Percentiles rank a stretch among this genome's conserved stretches.
These are phyloP conservation scores for Polypedilum vanderplanki DNA, from an alignment of 1,140 invertebrate species.

Conservation along the genomic window DNA sequence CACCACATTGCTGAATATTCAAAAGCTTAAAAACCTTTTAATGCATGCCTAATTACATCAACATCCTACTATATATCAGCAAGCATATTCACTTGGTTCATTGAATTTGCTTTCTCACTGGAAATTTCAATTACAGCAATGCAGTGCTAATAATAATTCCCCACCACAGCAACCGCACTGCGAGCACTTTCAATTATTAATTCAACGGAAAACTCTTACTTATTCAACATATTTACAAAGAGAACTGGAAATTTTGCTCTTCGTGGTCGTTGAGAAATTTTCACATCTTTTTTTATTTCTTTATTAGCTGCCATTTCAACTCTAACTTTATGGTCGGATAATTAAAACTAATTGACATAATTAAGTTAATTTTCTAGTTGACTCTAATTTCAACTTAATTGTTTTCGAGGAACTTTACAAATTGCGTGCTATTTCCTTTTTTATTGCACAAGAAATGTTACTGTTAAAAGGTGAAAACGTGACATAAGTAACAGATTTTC, in stretches of 20 bases:
- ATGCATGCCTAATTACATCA: no score
- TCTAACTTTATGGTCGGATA: not conserved
- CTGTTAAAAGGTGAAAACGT: not conserved
- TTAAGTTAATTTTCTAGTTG: conserved; percentile 6
- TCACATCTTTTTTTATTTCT: not conserved
- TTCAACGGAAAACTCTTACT: no score
- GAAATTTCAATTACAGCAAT: no score
- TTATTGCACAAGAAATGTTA: not conserved
- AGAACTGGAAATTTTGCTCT: not conserved
- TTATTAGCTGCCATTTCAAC: not conserved
- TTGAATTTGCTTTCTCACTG: no score
- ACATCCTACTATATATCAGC: no score
- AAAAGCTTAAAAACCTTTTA: no score
- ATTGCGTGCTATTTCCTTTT: not conserved
- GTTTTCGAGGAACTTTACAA: not conserved
- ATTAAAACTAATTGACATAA: conserved; percentile 20
- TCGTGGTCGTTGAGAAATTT: not conserved
- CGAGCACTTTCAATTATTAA: no score
- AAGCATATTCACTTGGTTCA: no score
- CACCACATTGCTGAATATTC: no score
- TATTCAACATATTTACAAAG: not conserved
- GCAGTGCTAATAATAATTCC: no score
- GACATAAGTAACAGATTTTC: no score
- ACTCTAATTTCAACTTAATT: not conserved
- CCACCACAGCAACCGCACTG: no score